Evolutionary conservation across 2,888 invertebrate genomes (phyloP), one percentile per base, ranked within the genome.

Genomic region (Lasioglossum zephyrum): DNA sequence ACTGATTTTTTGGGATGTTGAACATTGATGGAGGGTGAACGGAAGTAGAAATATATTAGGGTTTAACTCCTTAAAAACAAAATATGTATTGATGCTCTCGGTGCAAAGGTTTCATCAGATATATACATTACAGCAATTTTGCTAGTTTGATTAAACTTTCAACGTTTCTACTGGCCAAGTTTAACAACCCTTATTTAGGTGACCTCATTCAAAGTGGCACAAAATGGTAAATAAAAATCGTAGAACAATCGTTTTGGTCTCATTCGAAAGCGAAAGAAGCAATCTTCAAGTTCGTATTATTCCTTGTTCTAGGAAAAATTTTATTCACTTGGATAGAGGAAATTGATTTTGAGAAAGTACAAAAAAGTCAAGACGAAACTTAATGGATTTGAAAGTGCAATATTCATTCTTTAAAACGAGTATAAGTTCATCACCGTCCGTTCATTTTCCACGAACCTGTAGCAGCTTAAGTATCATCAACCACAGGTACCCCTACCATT

Each of bases 271-370:
- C 26, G 0, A 16, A 11, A 16, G 5, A n/a, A 1, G 1, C 2
- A 16, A 1, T 26, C 13, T 31, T 31, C 0, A 16, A 13, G 4
- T 5, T 0, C 4, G 3, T 13, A 5, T 2, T 1, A 16, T 26
- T 16, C 2, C 0, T n/a, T 1, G 1, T 0, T 31, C 0, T 13
- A 0, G 0, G 13, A 5, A 26, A 31, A 60, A 60, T 26, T 26
- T 60, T 60, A 4, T 60, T 26, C 1, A 31, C 1, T 1, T 31
- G 2, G 0, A 1, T 4, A 4, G 5, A 4, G 13, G 5, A 5
- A 1, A 13, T 13, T 16, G 13, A 60, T 11, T 26, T 60, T 11
- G 16, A 60, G 16, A 60, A 60, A 60, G 26, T 26, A 26, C 0
- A 1, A n/a, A n/a, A n/a, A n/a, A n/a, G n/a, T n/a, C n/a, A n/a